phyloP scores from a whole-genome alignment of 92 coral and sea anemone genomes.

The Palythoa heliodiscus region DNA sequence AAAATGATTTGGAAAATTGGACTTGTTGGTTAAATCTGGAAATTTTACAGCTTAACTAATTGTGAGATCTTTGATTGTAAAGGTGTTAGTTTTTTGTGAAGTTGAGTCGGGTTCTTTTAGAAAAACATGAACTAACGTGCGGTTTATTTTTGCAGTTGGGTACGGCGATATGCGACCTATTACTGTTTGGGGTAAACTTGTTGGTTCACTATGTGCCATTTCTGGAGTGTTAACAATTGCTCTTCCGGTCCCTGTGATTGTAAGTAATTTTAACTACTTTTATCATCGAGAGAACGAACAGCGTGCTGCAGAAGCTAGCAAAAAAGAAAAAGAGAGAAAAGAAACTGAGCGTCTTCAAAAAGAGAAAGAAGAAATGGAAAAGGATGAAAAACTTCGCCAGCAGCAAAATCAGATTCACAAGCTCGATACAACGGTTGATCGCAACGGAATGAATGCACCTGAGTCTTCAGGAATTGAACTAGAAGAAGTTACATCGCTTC shows the following conservation, averaged over 20 bases:
- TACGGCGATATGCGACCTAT: slow-evolving; percentile 99
- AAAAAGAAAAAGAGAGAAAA: slow-evolving; percentile 94
- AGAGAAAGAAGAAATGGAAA: slow-evolving; percentile 70
- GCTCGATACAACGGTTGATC: neutral
- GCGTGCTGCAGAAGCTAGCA: slow-evolving; percentile 95
- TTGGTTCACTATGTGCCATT: slow-evolving; percentile 97
- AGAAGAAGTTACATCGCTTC: no score
- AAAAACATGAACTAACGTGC: neutral
- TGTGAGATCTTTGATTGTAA: neutral
- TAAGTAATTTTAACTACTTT: slow-evolving; percentile 95
- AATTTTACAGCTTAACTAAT: no score
- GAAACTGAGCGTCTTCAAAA: slow-evolving; percentile 71
- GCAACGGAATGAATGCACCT: no score
- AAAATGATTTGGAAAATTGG: no score
- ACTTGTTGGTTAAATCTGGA: no score
- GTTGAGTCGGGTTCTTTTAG: neutral
- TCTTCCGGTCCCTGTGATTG: slow-evolving; percentile 98
- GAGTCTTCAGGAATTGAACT: no score
- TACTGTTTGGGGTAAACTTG: slow-evolving; percentile 99
- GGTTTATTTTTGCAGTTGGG: slow-evolving; percentile 63
- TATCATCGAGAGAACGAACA: slow-evolving; percentile 99
- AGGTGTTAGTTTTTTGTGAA: neutral
- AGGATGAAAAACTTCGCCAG: slow-evolving; percentile 49
- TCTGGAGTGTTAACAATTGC: slow-evolving; percentile 99
- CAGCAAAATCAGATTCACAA: slow-evolving; percentile 51